Conservation (phyloP, 2,888 invertebrate genomes). For the Synergus gifuensis region DNA sequence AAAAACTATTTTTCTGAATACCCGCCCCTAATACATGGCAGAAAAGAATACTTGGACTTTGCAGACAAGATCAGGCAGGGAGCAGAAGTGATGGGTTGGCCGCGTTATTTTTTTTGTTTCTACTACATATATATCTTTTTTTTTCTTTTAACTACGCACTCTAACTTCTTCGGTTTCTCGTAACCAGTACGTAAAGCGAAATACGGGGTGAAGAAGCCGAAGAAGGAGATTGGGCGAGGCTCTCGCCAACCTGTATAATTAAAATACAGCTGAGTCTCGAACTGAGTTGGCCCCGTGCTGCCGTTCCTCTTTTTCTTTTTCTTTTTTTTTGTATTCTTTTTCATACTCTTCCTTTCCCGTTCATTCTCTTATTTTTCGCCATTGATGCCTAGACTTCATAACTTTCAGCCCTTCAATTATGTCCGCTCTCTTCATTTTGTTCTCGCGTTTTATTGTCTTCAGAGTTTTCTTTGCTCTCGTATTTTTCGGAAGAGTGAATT, state of each 20-base stretch:
- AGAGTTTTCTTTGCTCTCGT: neutral
- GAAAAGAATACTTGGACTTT: constrained; percentile 12
- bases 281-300: constrained; percentile 66
- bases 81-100: constrained; percentile 22
- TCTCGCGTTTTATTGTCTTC: neutral
- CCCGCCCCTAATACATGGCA: neutral
- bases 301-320: constrained; percentile 50
- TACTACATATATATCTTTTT: constrained; percentile 1
- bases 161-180: constrained; percentile 26
- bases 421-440: constrained; percentile 3
- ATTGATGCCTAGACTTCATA: constrained; percentile 21
- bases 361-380: constrained; percentile 52
- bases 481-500: no score
- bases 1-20: neutral
- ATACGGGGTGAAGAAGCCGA: constrained; percentile 19
- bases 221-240: constrained; percentile 33
- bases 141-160: constrained; percentile 11
- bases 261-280: constrained; percentile 76
- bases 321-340: constrained; percentile 48
- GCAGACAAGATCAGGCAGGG: constrained; percentile 12
- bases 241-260: constrained; percentile 65
- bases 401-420: constrained; percentile 13
- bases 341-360: constrained; percentile 42
- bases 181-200: constrained; percentile 35
- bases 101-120: constrained; percentile 27